Conservation (phyloP, 2,113 vertebrate species). For the Tenebrosternarchus preto region DNA sequence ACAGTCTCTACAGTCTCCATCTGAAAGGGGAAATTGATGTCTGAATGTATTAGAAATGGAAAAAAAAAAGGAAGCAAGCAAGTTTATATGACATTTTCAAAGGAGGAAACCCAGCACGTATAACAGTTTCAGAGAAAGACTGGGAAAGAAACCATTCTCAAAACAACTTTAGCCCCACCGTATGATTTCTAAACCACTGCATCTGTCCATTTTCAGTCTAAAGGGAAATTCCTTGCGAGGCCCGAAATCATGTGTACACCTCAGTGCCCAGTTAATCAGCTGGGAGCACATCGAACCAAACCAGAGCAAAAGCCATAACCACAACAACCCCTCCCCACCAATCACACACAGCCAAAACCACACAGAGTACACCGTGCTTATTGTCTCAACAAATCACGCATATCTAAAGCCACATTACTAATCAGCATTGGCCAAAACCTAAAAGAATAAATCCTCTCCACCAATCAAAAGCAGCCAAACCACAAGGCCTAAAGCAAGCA, state of each 20-base stretch:
- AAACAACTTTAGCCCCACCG: not conserved
- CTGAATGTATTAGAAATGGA: not conserved
- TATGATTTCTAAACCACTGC: not conserved
- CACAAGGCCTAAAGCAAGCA: conserved; percentile 11
- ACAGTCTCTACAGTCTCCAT: not conserved
- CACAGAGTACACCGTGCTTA: not conserved
- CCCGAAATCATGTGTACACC: not conserved
- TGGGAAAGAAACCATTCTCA: not conserved
- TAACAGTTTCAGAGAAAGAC: not conserved
- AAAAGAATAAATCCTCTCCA: conserved; percentile 8
- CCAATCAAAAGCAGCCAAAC: conserved; percentile 12
- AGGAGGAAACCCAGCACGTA: no score
- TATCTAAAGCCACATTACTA: not conserved
- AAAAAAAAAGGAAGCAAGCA: not conserved
- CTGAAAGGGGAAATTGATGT: not conserved
- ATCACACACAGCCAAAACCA: conserved; percentile 46
- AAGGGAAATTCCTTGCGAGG: not conserved
- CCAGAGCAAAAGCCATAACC: not conserved
- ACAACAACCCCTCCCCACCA: conserved; percentile 23
- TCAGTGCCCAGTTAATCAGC: not conserved
- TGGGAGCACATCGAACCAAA: not conserved
- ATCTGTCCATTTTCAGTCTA: not conserved
- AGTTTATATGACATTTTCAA: not conserved
- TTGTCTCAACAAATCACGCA: not conserved
- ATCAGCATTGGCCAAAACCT: conserved; percentile 1